Evolutionary conservation across 2,797 vertebrate species (phyloP).

Genomic region (Anguilla marmorata): DNA sequence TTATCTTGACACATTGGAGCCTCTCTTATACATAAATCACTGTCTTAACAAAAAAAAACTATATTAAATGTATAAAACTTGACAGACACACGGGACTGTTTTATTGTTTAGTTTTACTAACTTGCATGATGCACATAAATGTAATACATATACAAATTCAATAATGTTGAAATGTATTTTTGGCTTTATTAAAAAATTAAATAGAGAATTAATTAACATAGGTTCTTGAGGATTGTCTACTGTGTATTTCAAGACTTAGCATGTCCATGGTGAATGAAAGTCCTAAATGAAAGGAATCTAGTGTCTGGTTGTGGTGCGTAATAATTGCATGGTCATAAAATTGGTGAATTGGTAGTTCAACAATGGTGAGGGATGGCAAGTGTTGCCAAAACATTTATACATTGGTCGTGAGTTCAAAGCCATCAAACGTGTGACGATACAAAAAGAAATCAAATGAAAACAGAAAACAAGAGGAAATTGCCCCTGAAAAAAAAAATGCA

Average conservation of each 20-base stretch:
- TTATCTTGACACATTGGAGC: background rate
- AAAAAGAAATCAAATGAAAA: background rate
- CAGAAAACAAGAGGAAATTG: slow-evolving; percentile 32
- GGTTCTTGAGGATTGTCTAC: background rate
- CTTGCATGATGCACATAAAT: background rate
- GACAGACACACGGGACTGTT: background rate
- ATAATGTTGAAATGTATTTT: background rate
- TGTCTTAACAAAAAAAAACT: background rate
- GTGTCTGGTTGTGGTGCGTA: background rate
- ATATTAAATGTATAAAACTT: background rate
- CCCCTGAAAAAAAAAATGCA: slow-evolving; percentile 13
- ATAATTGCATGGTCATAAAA: background rate
- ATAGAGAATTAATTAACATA: slow-evolving; percentile 1
- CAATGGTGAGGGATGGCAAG: background rate
- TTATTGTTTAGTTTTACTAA: background rate
- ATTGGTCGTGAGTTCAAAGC: background rate
- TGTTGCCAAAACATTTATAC: background rate
- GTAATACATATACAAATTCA: background rate
- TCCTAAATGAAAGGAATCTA: background rate
- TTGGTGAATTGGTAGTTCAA: background rate
- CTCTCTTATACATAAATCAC: background rate
- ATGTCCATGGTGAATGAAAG: background rate
- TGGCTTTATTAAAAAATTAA: background rate
- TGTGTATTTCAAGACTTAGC: background rate
- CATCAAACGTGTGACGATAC: background rate